These are phyloP conservation scores for Enteromius thamalakanensis DNA, from an alignment of 2,797 vertebrate species.

Conservation along the genomic window DNA sequence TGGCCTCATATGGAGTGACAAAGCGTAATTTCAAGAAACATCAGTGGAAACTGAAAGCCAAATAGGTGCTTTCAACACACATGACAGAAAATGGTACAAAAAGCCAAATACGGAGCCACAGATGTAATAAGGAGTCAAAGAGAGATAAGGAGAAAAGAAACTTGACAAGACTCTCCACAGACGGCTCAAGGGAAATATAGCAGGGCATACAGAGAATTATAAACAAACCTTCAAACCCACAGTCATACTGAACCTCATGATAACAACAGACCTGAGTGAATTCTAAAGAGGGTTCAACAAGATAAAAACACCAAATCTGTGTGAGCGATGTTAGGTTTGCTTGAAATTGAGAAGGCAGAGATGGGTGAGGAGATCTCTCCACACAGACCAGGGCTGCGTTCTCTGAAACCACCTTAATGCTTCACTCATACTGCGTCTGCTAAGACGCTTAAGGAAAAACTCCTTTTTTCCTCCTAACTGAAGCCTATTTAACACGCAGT, in stretches of 20 bases:
- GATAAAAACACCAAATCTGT: conserved; percentile 13
- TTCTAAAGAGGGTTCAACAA: conserved; percentile 2
- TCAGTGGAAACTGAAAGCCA: background rate
- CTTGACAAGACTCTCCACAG: background rate
- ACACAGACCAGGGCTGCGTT: background rate
- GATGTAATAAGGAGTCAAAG: conserved; percentile 19
- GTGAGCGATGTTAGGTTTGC: conserved; percentile 1
- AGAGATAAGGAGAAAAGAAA: conserved; percentile 8
- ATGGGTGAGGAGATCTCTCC: background rate
- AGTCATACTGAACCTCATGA: conserved; percentile 10
- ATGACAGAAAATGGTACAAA: background rate
- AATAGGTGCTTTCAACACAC: background rate
- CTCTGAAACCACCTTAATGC: too few species aligned
- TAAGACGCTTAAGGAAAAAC: too few species aligned
- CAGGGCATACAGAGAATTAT: background rate
- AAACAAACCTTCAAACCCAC: conserved; percentile 5
- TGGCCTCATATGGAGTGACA: background rate
- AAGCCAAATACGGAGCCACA: conserved; percentile 21
- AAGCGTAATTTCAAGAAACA: background rate
- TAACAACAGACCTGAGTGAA: conserved; percentile 11
- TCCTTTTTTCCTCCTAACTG: too few species aligned
- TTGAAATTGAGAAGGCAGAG: background rate
- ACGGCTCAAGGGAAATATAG: conserved; percentile 3
- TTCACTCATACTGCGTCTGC: too few species aligned
- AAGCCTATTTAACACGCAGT: too few species aligned